Conservation (phyloP, 2,797 vertebrate genomes). For the Uromys caudimaculatus region DNA sequence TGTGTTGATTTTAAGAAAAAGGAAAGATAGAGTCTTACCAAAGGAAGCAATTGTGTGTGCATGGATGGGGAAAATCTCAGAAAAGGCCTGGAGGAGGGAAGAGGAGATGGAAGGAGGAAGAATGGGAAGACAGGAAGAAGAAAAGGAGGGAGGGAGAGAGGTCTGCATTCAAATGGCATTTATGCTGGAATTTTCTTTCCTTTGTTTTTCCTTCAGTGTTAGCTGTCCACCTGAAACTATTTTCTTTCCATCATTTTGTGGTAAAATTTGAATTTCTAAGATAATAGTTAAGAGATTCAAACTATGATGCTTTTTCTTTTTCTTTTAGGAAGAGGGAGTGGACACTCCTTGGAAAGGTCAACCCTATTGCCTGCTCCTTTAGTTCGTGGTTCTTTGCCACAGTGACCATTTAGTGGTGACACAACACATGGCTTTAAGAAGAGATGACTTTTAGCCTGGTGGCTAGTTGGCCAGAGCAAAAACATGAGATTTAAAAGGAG, state of each 20-base stretch:
- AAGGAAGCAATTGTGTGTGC: conserved; percentile 64
- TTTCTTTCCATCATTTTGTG: conserved; percentile 58
- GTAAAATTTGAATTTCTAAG: conserved; percentile 3
- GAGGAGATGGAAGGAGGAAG: too few relatives aligned
- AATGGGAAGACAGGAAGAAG: background rate
- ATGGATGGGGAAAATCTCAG: background rate
- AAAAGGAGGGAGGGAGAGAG: too few relatives aligned
- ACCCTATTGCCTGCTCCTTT: conserved; percentile 57
- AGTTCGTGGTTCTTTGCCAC: conserved; percentile 76
- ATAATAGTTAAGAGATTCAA: conserved; percentile 19
- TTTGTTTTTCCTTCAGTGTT: background rate
- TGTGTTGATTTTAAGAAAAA: conserved; percentile 62
- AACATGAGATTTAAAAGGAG: conserved; percentile 80
- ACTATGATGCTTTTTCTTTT: conserved; percentile 41
- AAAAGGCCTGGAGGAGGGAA: too few relatives aligned
- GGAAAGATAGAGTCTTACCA: conserved; percentile 2
- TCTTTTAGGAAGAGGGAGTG: conserved; percentile 64
- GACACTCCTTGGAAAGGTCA: conserved; percentile 69
- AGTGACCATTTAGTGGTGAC: conserved; percentile 84
- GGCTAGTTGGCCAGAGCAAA: conserved; percentile 85
- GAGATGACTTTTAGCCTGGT: conserved; percentile 81
- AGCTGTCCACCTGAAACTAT: background rate
- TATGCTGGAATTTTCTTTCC: background rate
- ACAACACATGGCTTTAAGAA: conserved; percentile 84
- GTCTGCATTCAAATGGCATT: background rate